Percentiles rank a stretch among this genome's conserved stretches.
phyloP scores from a whole-genome alignment of 2,113 vertebrate genomes.

The Addax nasomaculatus region DNA sequence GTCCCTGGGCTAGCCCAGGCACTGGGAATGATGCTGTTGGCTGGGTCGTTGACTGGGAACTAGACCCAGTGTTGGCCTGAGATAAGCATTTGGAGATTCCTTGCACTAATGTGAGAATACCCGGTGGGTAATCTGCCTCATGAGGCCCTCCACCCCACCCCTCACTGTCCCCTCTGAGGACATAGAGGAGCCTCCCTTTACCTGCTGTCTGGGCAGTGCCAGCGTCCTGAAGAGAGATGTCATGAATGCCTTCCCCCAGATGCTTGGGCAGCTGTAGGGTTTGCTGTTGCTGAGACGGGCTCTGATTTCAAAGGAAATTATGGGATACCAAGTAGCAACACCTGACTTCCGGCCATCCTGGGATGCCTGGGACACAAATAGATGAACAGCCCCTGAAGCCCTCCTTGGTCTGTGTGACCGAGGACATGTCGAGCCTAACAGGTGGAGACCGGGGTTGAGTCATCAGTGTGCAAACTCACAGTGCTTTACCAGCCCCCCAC shows the following conservation, averaged over 20 bases:
- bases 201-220: background rate
- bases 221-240: background rate
- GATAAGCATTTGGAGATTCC: background rate
- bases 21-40: background rate
- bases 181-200: background rate
- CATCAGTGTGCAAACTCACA: background rate
- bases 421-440: background rate
- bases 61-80: background rate
- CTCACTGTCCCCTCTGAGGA: background rate
- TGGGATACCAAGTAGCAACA: background rate
- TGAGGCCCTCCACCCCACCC: background rate
- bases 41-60: background rate
- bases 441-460: background rate
- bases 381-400: background rate
- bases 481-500: too few species aligned
- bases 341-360: too few species aligned
- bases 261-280: background rate
- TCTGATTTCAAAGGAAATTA: background rate
- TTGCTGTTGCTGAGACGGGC: background rate
- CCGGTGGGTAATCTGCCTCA: background rate
- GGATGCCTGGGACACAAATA: background rate
- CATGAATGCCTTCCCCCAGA: too few species aligned
- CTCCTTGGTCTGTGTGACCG: background rate
- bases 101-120: background rate
- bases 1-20: background rate